Evolutionary conservation across 2,888 invertebrate genomes (phyloP), one percentile per base, ranked within the genome.

Genomic region (Polyommatus iphigenia): DNA sequence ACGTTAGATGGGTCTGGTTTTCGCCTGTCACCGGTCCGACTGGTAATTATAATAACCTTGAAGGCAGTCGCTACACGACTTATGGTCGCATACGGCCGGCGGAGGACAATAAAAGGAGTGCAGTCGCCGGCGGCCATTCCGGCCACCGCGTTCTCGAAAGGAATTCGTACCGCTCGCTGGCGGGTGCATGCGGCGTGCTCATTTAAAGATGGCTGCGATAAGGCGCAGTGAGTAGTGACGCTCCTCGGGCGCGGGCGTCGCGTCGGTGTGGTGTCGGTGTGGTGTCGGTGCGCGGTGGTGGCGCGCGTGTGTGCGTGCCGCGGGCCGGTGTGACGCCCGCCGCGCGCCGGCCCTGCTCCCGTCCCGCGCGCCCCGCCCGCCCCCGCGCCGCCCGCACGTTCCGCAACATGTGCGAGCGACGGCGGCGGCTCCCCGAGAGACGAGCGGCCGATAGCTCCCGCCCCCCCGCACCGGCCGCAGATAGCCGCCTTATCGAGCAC

Each of bases 161-260:
- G 91, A 92, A 91, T 93, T 91, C 91, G 89, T 90, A 89, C 75
- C 75, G 89, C 88, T 88, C 75, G 89, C 88, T 88, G 87, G 89
- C 87, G 88, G 91, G 86, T 91, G 92, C 86, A 92, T 92, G 93
- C 88, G 87, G 85, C 88, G 90, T 86, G 92, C 90, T 92, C 92
- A 89, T 92, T 92, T 90, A 91, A 90, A 93, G 93, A 94, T 94
- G 93, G 91, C 91, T 90, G 89, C 93, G 93, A 94, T 94, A 93
- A 93, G 91, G 91, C 90, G 90, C 85, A 85, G 89, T 91, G 93
- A 91, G 90, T 85, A 85, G 89, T 91, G 93, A 91, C 92, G 92
- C 90, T 92, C 88, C 86, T 90, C 90, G 91, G 88, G 90, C 89
- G 91, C 88, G 90, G 90, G 90, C 90, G 91, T 89, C 89, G 90